phyloP scores from a whole-genome alignment of 2,113 vertebrate genomes.

The Diphyllodes magnificus region DNA sequence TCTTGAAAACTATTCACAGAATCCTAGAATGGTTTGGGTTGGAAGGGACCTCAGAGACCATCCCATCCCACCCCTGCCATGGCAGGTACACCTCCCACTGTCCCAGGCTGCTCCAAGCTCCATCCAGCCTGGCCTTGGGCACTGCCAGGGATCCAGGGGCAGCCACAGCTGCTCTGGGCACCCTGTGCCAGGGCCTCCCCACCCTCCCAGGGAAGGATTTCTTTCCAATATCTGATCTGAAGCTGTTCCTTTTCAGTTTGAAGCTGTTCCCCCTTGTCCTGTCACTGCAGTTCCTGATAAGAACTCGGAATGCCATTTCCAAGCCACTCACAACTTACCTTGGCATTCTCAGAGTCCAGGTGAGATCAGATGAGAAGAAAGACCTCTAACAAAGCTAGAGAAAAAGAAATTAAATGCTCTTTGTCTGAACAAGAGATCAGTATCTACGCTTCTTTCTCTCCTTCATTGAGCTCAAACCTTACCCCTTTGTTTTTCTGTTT shows the following conservation, averaged over 20 bases:
- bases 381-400: neutral
- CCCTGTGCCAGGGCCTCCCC: neutral
- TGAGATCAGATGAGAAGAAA: neutral
- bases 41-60: neutral
- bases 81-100: neutral
- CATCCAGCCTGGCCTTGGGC: rapidly evolving
- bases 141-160: neutral
- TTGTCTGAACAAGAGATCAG: neutral
- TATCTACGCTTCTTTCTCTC: neutral
- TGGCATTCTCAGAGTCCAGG: neutral
- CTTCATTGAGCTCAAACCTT: neutral
- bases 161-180: neutral
- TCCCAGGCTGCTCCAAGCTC: neutral
- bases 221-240: neutral
- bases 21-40: neutral
- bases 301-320: neutral
- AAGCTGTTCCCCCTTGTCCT: neutral
- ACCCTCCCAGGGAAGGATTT: neutral
- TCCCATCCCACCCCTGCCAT: rapidly evolving
- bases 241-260: neutral
- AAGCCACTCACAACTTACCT: rapidly evolving
- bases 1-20: neutral
- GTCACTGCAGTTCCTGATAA: neutral
- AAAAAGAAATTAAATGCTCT: neutral
- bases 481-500: neutral